These are phyloP conservation scores for Dryococelus australis DNA, from an alignment of 2,888 invertebrate species.

Conservation along the genomic window DNA sequence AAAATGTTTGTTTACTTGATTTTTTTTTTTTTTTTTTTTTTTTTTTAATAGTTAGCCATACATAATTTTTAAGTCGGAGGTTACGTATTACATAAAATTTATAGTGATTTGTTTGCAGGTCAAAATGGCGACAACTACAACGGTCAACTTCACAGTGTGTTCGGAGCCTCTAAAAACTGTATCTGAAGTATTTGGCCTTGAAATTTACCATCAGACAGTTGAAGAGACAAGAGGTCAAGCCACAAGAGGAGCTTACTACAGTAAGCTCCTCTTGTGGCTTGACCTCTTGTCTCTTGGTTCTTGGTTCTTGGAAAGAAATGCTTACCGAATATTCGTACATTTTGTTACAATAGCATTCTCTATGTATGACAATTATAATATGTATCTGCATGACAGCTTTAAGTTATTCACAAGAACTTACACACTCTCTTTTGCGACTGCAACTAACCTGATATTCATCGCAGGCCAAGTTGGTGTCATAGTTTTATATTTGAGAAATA, in stretches of 20 bases:
- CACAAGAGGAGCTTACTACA: not conserved
- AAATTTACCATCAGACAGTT: not conserved
- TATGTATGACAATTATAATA: not conserved
- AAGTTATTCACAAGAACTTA: not conserved
- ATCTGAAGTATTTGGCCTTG: not conserved
- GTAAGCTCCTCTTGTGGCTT: too few relatives aligned
- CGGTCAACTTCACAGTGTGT: not conserved
- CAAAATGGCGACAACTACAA: not conserved
- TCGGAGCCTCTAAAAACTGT: not conserved
- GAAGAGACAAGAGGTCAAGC: not conserved
- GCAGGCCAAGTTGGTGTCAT: not conserved
- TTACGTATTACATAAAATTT: too few relatives aligned
- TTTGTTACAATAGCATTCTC: not conserved
- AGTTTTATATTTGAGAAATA: not conserved
- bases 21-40: too few relatives aligned
- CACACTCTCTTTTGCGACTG: not conserved
- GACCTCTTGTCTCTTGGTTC: too few relatives aligned
- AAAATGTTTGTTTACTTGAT: too few relatives aligned
- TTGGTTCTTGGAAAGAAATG: not conserved
- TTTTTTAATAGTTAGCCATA: too few relatives aligned
- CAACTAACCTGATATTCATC: not conserved
- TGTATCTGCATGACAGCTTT: not conserved
- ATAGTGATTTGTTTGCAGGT: not conserved
- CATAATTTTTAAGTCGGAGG: too few relatives aligned
- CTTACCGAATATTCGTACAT: not conserved